Percentiles rank a stretch among this genome's conserved stretches.
Conservation (phyloP, 2,888 invertebrate genomes). For the Synanthedon andrenaeformis region DNA sequence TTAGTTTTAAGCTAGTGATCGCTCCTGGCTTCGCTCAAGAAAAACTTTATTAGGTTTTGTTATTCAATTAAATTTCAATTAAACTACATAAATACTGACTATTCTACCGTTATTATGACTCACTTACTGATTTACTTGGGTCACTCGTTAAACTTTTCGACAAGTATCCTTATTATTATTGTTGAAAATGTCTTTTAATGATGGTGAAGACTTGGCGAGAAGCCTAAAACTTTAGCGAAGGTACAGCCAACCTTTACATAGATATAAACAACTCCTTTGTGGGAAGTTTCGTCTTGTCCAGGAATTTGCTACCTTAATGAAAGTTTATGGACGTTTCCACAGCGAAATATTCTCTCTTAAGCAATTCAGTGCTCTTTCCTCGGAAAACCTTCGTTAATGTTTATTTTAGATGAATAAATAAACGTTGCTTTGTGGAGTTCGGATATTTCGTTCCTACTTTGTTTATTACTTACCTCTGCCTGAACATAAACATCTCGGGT, state of each 20-base stretch:
- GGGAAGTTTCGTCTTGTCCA: slow-evolving; percentile 17
- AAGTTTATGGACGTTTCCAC: slow-evolving; percentile 14
- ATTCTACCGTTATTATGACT: not conserved
- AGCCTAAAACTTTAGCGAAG: not conserved
- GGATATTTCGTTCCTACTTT: not conserved
- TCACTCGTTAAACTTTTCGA: not conserved
- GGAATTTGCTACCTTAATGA: slow-evolving; percentile 18
- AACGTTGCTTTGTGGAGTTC: not conserved
- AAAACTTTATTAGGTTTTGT: too few relatives aligned
- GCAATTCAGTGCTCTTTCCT: slow-evolving; percentile 1
- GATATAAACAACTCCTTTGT: slow-evolving; percentile 21
- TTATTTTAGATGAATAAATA: slow-evolving; percentile 4
- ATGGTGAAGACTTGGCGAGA: slow-evolving; percentile 4
- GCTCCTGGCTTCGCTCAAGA: too few relatives aligned
- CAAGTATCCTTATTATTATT: slow-evolving; percentile 5
- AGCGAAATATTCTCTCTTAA: slow-evolving; percentile 15
- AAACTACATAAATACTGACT: not conserved
- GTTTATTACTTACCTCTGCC: not conserved
- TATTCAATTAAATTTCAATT: too few relatives aligned
- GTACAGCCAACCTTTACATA: slow-evolving; percentile 15
- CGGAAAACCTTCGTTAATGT: slow-evolving; percentile 1
- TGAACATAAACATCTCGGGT: not conserved
- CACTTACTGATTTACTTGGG: not conserved
- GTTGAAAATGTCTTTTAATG: slow-evolving; percentile 12
- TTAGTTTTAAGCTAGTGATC: too few relatives aligned